phyloP scores from a whole-genome alignment of 2,888 invertebrate species.

The Drosophila mercatorum region DNA sequence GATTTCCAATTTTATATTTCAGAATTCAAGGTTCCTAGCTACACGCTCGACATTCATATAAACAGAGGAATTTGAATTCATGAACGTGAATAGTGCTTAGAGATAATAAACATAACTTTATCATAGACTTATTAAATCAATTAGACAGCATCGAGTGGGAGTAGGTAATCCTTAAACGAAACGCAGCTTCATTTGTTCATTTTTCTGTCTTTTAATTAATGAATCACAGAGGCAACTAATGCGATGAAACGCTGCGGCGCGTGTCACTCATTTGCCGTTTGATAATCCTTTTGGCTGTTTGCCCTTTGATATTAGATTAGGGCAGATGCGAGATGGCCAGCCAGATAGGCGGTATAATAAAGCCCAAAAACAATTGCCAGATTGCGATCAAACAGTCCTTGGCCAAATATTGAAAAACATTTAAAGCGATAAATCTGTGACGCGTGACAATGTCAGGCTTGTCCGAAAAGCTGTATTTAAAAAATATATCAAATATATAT shows the following conservation, averaged over 20 bases:
- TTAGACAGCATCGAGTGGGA: background rate
- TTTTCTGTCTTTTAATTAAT: constrained; percentile 6
- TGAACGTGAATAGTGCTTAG: too few species aligned
- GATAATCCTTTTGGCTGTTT: constrained; percentile 43
- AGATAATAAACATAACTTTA: background rate
- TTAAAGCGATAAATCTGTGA: constrained; percentile 23
- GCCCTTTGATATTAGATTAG: constrained; percentile 70
- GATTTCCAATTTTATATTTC: too few species aligned
- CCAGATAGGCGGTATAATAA: constrained; percentile 23
- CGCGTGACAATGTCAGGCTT: constrained; percentile 50
- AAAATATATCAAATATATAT: background rate
- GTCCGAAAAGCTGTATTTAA: constrained; percentile 8
- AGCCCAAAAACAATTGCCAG: constrained; percentile 4
- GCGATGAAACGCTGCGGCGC: constrained; percentile 64
- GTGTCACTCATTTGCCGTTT: constrained; percentile 73
- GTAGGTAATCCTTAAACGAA: background rate
- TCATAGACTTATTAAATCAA: background rate
- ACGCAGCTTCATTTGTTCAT: background rate
- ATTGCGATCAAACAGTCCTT: constrained; percentile 10
- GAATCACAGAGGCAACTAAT: constrained; percentile 29
- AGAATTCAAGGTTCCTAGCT: too few species aligned
- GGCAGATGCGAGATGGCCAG: constrained; percentile 8
- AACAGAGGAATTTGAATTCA: too few species aligned
- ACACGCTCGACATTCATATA: too few species aligned
- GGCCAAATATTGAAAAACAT: background rate